A percentile compares a stretch with the other conserved stretches of the same genome.
Evolutionary conservation across 2,888 invertebrate genomes (phyloP).

Genomic region (Clunio marinus): DNA sequence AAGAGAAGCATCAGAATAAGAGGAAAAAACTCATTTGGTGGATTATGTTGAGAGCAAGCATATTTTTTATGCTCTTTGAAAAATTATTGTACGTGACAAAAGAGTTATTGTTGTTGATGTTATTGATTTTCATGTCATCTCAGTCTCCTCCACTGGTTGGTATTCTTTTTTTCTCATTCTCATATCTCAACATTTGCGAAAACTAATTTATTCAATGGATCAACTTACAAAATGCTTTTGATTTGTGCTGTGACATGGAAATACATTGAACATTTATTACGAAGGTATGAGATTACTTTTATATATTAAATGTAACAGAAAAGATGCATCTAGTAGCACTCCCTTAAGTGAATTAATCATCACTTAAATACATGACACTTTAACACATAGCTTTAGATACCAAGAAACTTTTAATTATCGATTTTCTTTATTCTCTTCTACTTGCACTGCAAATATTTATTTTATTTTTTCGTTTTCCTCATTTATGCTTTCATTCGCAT

Average conservation of each 20-base stretch:
- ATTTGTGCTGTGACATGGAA: conserved; percentile 2
- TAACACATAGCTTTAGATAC: too few relatives aligned
- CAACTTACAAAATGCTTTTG: conserved; percentile 3
- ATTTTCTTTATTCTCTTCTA: conserved; percentile 1
- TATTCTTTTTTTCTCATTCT: neutral
- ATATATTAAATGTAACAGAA: neutral
- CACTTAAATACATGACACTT: neutral
- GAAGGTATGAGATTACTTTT: neutral
- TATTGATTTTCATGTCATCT: conserved; percentile 21
- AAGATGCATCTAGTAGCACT: neutral
- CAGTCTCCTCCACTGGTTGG: neutral
- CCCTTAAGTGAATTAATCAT: conserved; percentile 2
- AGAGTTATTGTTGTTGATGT: conserved; percentile 34
- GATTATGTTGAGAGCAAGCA: conserved; percentile 28
- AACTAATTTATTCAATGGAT: conserved; percentile 27
- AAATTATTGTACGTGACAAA: conserved; percentile 39
- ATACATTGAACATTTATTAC: neutral
- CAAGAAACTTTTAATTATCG: conserved; percentile 16
- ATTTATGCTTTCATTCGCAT: neutral
- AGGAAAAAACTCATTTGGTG: conserved; percentile 37
- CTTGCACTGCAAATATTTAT: too few relatives aligned
- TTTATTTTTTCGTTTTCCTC: neutral
- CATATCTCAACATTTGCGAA: neutral
- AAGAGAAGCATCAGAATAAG: conserved; percentile 14
- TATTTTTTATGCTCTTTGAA: conserved; percentile 38